A percentile compares a stretch with the other conserved stretches of the same genome.
These are phyloP conservation scores for Aldrovandia affinis DNA, from an alignment of 2,797 vertebrate genomes.

Conservation along the genomic window DNA sequence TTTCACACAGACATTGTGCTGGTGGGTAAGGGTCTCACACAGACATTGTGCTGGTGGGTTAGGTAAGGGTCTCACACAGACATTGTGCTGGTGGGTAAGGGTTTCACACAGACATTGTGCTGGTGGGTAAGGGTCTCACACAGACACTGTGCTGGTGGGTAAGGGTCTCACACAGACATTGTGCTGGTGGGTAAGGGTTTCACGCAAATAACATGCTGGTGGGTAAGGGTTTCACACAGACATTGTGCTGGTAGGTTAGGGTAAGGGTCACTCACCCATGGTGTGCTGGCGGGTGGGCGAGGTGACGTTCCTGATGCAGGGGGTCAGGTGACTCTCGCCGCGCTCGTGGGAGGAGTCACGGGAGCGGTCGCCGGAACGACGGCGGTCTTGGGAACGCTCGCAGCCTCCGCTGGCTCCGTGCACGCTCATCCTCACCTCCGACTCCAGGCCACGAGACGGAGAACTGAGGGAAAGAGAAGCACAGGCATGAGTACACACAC, in stretches of 20 bases:
- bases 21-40: no score
- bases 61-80: no score
- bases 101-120: no score
- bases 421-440: conserved; percentile 83
- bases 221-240: conserved; percentile 55
- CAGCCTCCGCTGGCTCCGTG: conserved; percentile 78
- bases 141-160: no score
- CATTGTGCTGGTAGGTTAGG: conserved; percentile 70
- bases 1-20: no score
- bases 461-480: conserved; percentile 66
- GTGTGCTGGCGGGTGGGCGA: conserved; percentile 93
- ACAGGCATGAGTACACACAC: no score
- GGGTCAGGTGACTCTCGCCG: conserved; percentile 90
- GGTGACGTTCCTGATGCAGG: conserved; percentile 95
- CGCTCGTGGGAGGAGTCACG: conserved; percentile 95
- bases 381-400: conserved; percentile 80
- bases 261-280: conserved; percentile 60
- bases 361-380: conserved; percentile 91
- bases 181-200: no score
- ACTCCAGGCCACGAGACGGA: conserved; percentile 77
- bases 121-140: no score
- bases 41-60: no score
- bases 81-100: no score
- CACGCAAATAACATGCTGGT: no score
- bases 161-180: no score